Evolutionary conservation across 2,797 vertebrate genomes (phyloP).

Genomic region (Coccyzus lansbergi): DNA sequence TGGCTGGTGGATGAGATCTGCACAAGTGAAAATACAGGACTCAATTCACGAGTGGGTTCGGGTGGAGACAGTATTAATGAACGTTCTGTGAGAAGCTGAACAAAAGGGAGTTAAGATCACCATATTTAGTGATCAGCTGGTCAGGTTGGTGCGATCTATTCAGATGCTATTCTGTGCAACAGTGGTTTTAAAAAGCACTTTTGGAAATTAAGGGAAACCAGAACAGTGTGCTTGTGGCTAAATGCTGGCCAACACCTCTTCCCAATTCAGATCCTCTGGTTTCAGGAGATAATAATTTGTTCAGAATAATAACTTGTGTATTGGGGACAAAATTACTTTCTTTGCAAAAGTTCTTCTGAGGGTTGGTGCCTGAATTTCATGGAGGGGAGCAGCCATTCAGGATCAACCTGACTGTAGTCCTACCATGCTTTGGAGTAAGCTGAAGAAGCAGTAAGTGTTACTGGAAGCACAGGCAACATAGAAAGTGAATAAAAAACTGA

Average conservation of each 20-base stretch:
- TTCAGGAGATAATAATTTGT: neutral
- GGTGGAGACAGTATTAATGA: neutral
- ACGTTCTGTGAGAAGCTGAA: neutral
- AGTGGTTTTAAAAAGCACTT: neutral
- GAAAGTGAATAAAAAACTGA: neutral
- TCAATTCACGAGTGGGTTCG: accelerated
- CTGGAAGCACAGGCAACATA: neutral
- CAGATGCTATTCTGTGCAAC: neutral
- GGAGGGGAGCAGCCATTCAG: neutral
- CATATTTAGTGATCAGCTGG: neutral
- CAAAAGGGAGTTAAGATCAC: neutral
- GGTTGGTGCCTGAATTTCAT: neutral
- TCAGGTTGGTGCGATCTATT: neutral
- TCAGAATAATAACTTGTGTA: neutral
- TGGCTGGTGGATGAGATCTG: neutral
- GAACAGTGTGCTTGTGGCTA: neutral
- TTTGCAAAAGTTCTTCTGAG: neutral
- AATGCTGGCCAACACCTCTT: neutral
- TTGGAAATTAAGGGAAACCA: neutral
- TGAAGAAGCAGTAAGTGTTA: neutral
- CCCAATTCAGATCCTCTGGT: neutral
- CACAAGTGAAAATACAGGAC: neutral
- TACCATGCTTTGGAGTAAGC: neutral
- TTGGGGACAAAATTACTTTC: neutral
- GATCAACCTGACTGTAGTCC: neutral